Percentiles rank a stretch among this genome's conserved stretches.
Evolutionary conservation across 1,140 invertebrate genomes (phyloP).

Genomic region (Asobara japonica): DNA sequence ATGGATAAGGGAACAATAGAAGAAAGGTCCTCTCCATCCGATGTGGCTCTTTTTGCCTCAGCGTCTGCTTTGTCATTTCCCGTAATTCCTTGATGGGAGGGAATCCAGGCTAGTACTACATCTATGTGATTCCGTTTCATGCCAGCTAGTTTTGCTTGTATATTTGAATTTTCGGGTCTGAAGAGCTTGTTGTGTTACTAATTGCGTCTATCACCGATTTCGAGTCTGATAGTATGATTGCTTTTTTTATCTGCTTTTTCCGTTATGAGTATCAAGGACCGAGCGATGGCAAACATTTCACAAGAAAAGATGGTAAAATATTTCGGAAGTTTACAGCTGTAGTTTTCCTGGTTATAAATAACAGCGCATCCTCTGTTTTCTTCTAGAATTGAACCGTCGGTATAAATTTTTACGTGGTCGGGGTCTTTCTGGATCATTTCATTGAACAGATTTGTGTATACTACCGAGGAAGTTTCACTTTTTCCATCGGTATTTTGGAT

Average conservation of each 20-base stretch:
- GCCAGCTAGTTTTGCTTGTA: background rate
- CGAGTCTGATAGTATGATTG: slow-evolving; percentile 25
- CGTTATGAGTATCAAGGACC: background rate
- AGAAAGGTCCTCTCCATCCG: background rate
- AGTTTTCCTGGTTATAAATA: background rate
- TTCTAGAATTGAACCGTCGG: slow-evolving; percentile 16
- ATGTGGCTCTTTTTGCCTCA: slow-evolving; percentile 17
- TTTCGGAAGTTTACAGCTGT: slow-evolving; percentile 6
- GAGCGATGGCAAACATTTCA: background rate
- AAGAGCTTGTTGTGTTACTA: background rate
- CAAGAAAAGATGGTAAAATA: slow-evolving; percentile 15
- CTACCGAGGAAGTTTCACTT: background rate
- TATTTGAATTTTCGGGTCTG: background rate
- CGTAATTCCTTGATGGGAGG: slow-evolving; percentile 10
- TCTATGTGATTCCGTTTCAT: background rate
- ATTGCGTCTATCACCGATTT: slow-evolving; percentile 14
- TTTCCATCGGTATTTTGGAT: background rate
- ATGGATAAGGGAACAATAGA: background rate
- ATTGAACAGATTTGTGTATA: slow-evolving; percentile 6
- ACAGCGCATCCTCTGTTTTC: slow-evolving; percentile 19
- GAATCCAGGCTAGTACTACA: slow-evolving; percentile 8
- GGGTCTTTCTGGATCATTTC: slow-evolving; percentile 15
- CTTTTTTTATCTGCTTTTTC: background rate
- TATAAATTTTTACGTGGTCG: slow-evolving; percentile 14
- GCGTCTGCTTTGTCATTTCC: slow-evolving; percentile 20